Evolutionary conservation across 2,888 invertebrate species (phyloP).

Genomic region (Anagyrus pseudococci): DNA sequence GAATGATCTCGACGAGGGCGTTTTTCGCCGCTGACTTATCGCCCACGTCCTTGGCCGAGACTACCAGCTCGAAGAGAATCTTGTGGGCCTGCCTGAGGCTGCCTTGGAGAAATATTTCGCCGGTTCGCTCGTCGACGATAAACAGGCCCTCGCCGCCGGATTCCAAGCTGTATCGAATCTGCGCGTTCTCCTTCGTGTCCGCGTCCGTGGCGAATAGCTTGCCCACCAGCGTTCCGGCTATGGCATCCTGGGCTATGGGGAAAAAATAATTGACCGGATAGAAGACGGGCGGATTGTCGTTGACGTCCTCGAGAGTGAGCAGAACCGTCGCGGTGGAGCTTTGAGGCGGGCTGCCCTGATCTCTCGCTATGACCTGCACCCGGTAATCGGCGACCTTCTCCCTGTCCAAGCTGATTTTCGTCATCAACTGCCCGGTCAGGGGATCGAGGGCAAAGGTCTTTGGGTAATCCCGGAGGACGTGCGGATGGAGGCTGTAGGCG

Average conservation of each 20-base stretch:
- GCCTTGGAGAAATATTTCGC: constrained; percentile 74
- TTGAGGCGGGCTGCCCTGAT: constrained; percentile 89
- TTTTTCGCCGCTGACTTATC: constrained; percentile 75
- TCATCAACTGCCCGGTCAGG: constrained; percentile 83
- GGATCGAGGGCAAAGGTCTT: constrained; percentile 84
- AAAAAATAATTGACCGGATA: constrained; percentile 89
- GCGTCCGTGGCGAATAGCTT: constrained; percentile 83
- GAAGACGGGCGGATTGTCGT: constrained; percentile 92
- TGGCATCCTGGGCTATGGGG: constrained; percentile 73
- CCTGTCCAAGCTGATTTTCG: constrained; percentile 79
- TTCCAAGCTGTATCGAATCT: constrained; percentile 79
- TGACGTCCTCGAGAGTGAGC: constrained; percentile 82
- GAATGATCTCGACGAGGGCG: constrained; percentile 82
- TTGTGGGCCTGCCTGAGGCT: constrained; percentile 72
- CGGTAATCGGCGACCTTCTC: constrained; percentile 80
- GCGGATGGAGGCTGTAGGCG: constrained; percentile 80
- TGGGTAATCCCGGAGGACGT: constrained; percentile 81
- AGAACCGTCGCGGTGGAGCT: constrained; percentile 89
- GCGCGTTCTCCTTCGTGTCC: constrained; percentile 89
- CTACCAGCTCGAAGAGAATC: constrained; percentile 74
- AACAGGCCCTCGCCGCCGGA: constrained; percentile 83
- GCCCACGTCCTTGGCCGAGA: constrained; percentile 84
- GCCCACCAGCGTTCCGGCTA: constrained; percentile 71
- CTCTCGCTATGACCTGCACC: constrained; percentile 85
- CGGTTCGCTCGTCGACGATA: constrained; percentile 78